A percentile compares a stretch with the other conserved stretches of the same genome.
phyloP scores from a whole-genome alignment of 2,797 vertebrate species.

The Odontamblyopus lacepedii region DNA sequence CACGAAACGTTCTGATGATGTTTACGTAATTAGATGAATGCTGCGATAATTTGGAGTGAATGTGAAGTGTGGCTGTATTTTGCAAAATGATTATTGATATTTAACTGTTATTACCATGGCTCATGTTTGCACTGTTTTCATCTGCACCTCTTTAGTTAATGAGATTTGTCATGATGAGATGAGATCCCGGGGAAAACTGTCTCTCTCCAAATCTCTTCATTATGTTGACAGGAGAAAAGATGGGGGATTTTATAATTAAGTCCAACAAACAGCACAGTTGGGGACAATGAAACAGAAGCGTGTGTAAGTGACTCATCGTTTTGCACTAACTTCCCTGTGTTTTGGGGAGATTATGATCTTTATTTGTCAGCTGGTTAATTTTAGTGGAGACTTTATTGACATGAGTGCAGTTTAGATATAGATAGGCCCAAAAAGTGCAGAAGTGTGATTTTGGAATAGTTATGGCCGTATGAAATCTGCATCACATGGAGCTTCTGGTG shows the following conservation, averaged over 20 bases:
- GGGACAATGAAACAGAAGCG: slow-evolving; percentile 8
- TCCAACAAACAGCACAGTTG: not conserved
- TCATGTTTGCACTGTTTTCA: slow-evolving; percentile 63
- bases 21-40: slow-evolving; percentile 43
- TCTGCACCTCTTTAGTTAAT: slow-evolving; percentile 52
- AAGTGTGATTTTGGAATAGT: not conserved
- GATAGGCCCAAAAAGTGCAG: not conserved
- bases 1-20: slow-evolving; percentile 42
- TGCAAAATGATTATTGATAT: slow-evolving; percentile 45
- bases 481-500: not conserved
- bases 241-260: slow-evolving; percentile 8
- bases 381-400: not conserved
- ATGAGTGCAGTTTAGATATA: not conserved
- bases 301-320: slow-evolving; percentile 5
- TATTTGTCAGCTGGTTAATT: slow-evolving; percentile 3
- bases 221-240: slow-evolving; percentile 14
- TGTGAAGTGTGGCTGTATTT: slow-evolving; percentile 29
- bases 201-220: slow-evolving; percentile 49
- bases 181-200: slow-evolving; percentile 57
- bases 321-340: not conserved
- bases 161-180: slow-evolving; percentile 55
- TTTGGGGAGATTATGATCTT: not conserved
- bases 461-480: not conserved
- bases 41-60: slow-evolving; percentile 34
- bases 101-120: slow-evolving; percentile 46